Evolutionary conservation across 2,888 invertebrate genomes (phyloP).

Genomic region (Palloptera scutellata): DNA sequence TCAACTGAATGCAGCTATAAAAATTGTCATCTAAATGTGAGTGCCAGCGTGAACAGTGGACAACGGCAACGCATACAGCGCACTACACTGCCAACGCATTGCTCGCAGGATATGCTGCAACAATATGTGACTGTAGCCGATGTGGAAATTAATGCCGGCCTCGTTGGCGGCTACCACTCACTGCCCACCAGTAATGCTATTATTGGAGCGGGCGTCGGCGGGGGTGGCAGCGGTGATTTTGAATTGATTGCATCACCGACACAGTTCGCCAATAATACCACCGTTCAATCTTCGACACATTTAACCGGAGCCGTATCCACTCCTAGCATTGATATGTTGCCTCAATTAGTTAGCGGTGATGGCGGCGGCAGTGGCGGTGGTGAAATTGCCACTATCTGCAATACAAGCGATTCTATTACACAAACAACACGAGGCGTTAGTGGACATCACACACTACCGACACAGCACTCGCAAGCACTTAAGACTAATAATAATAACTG

Average conservation of each 20-base stretch:
- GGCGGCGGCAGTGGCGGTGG: neutral
- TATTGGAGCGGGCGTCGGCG: slow-evolving; percentile 2
- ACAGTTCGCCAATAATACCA: slow-evolving; percentile 40
- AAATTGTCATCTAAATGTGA: slow-evolving; percentile 60
- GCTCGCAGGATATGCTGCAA: slow-evolving; percentile 47
- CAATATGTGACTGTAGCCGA: slow-evolving; percentile 58
- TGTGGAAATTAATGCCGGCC: slow-evolving; percentile 54
- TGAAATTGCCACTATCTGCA: slow-evolving; percentile 52
- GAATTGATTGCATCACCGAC: slow-evolving; percentile 51
- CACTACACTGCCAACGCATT: slow-evolving; percentile 33
- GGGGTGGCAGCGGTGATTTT: slow-evolving; percentile 32
- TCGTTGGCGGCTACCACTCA: slow-evolving; percentile 51
- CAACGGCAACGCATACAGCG: slow-evolving; percentile 39
- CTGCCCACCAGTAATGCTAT: slow-evolving; percentile 35
- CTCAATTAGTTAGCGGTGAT: slow-evolving; percentile 30
- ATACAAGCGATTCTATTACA: slow-evolving; percentile 44
- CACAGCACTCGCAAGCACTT: slow-evolving; percentile 44
- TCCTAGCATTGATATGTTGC: slow-evolving; percentile 50
- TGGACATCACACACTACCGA: slow-evolving; percentile 42
- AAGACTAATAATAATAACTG: slow-evolving; percentile 39
- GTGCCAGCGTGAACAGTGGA: slow-evolving; percentile 46
- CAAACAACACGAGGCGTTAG: slow-evolving; percentile 40
- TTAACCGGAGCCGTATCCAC: slow-evolving; percentile 49
- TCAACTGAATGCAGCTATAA: slow-evolving; percentile 60
- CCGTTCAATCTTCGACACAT: slow-evolving; percentile 22